Base-by-base conservation (phyloP, 1,140 invertebrate species). In the Monochamus saltuarius region DNA sequence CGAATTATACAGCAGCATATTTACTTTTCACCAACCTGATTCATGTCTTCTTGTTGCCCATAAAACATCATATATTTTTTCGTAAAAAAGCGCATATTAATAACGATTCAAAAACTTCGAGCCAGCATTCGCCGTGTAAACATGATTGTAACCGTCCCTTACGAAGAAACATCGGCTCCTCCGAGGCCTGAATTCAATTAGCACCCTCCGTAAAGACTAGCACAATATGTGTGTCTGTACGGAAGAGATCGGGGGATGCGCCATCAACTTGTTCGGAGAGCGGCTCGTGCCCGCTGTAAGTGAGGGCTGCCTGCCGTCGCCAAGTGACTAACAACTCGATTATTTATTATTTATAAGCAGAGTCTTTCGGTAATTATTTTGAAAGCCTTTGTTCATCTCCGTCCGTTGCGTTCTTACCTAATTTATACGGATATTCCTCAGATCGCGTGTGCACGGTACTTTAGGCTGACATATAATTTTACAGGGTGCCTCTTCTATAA, bases 341-440 rank as follows among this genome's bases (percentile, higher is more conserved):
- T 68, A 68, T 68, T 64, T 66, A 68, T 68, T 68, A 68, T 68
- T 68, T 68, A 68, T 60, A 65, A 59, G 57, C 60, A 38, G 59
- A 61, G 59, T 67, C 59, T 65, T 63, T 66, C 64, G 59, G 64
- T 68, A 68, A 68, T 68, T 68, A 68, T 68, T 68, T 68, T 68
- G 64, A 66, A 59, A 68, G 67, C 66, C 61, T 68, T 63, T 68
- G 66, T 68, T 68, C 66, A 65, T 64, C 66, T 62, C 40, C 49
- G 42, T 39, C 22, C 22, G 22, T 14, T 46, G 22, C 51, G 55
- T 38, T 65, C 51, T 61, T 68, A 68, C 58, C 66, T 66, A 68
- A 68, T 68, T 68, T 68, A 68, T 64, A 54, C 45, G 43, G 43
- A 52, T 53, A 53, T 53, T 53, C 22, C 19, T 29, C 37, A 11